Evolutionary conservation across 1,140 invertebrate genomes (phyloP), one percentile per base, ranked within the genome.

Genomic region (Pseudobourletiella spinata): DNA sequence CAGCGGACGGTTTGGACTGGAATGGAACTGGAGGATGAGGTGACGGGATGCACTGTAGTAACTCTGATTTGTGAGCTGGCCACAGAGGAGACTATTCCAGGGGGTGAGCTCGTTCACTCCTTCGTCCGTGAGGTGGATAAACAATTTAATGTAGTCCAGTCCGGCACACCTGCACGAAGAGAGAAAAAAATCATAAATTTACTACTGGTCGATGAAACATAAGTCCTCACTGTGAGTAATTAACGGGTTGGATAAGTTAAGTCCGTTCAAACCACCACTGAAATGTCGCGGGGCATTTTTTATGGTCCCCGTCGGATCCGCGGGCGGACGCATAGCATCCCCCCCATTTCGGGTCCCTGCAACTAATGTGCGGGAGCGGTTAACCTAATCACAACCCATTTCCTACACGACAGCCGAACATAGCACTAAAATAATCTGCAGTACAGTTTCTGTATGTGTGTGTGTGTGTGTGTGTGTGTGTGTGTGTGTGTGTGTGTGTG

Each of bases 21-120:
- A 81, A 71, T 91, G 88, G 72, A 91, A 87, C 74, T 92, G 88
- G 65, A 92, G 77, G 35, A 91, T 84, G 29, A 91, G 78, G n/a
- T 85, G 82, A 57, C 84, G 83, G 1, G 86, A 87, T n/a, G 87
- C 89, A 77, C 89, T 91, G 61, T 89, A 77, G 6, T 84, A 82
- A 67, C 84, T 82, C 11, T 86, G 86, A 43, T 87, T 81, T 71
- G 89, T 83, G 30, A 76, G 73, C 64, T 86, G 77, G 64, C 81
- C 88, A 71, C 89, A 92, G 20, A 90, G 78, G 65, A 86, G 78
- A 42, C 81, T 80, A 22, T 87, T 84, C 82, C 86, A 87, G 15
- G 81, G 81, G 25, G 86, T 88, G 57, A 86, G 81, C 73, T 92
- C 88, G 71, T 87, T 89, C 67, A 92, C 83, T 1, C 78, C 77